A percentile compares a stretch with the other conserved stretches of the same genome.
Conservation (phyloP, 2,888 invertebrate genomes). For the Dione juno region DNA sequence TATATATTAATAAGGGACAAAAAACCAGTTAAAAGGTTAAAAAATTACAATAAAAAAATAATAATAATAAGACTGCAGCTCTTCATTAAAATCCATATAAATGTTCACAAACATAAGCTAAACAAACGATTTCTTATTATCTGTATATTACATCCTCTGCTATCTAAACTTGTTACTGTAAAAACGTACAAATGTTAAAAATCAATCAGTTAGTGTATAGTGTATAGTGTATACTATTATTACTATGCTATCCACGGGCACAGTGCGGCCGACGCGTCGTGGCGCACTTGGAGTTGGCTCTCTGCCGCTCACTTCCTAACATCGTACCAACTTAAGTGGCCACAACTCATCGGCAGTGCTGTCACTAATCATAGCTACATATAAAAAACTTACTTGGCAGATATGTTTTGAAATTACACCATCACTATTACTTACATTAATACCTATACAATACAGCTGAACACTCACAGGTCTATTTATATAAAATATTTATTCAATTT, state of each 20-base stretch:
- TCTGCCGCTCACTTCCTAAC: no score
- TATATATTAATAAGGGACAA: no score
- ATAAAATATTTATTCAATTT: slow-evolving; percentile 12
- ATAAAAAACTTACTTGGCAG: slow-evolving; percentile 64
- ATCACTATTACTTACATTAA: slow-evolving; percentile 23
- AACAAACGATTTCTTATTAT: not conserved
- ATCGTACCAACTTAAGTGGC: no score
- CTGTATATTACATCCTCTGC: not conserved
- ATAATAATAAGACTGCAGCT: not conserved
- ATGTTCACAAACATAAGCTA: not conserved
- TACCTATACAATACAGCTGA: slow-evolving; percentile 46
- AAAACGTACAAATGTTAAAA: slow-evolving; percentile 20
- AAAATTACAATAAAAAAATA: not conserved
- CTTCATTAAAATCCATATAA: not conserved
- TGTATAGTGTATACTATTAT: not conserved
- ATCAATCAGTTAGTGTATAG: slow-evolving; percentile 7
- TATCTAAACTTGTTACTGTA: not conserved
- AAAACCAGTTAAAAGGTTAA: not conserved
- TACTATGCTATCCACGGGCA: no score
- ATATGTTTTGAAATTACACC: slow-evolving; percentile 54
- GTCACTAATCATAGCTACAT: not conserved
- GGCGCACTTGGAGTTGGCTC: no score
- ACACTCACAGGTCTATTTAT: slow-evolving; percentile 45
- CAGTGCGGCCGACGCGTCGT: no score
- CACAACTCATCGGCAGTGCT: no score